Base-by-base conservation (phyloP, 2,797 vertebrate species). In the Anguilla pacifica region DNA sequence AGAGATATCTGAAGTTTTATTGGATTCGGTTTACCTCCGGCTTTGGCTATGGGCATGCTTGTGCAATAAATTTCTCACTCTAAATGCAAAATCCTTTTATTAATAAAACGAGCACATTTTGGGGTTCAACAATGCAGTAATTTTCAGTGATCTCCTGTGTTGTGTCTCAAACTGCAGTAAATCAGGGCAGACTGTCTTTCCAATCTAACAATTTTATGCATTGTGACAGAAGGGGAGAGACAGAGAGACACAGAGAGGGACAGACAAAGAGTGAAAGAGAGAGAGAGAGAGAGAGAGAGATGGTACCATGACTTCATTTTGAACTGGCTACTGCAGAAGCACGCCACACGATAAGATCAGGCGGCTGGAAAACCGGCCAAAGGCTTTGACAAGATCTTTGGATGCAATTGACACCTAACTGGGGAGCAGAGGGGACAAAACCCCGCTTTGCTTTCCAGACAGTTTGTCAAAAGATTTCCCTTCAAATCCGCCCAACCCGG, bases 381-480 rank as follows among this genome's bases (percentile, higher is more conserved):
- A 67, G n/a, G 43, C 9, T 81, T 39, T 39, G 85, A 85, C 53
- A 86, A 49, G 55, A 28, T 25, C 53, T 25, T 79, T 15, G 15
- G 35, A 25, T 43, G 57, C 74, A n/a, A 39, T 43, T 19, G 53
- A 85, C 74, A 55, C 72, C 67, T 81, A 46, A 6, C 28, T 39
- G 82, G 53, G 81, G 79, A 28, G 28, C n/a, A 25, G 86, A 70
- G 19, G 87, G 74, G 53, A n/a, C 86, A 53, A n/a, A 86, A 49
- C 79, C 70, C 86, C 87, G 83, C 86, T 90, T 90, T 90, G 91
- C 89, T 92, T 89, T 90, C 88, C 7, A 55, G 90, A 91, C 90
- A 88, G 91, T 87, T 86, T 87, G 67, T 91, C 91, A 89, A 93
- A 93, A 92, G 91, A 93, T 89, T 90, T 91, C 70, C 74, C 64